phyloP scores from a whole-genome alignment of 2,113 vertebrate genomes.

The Istiophorus platypterus region DNA sequence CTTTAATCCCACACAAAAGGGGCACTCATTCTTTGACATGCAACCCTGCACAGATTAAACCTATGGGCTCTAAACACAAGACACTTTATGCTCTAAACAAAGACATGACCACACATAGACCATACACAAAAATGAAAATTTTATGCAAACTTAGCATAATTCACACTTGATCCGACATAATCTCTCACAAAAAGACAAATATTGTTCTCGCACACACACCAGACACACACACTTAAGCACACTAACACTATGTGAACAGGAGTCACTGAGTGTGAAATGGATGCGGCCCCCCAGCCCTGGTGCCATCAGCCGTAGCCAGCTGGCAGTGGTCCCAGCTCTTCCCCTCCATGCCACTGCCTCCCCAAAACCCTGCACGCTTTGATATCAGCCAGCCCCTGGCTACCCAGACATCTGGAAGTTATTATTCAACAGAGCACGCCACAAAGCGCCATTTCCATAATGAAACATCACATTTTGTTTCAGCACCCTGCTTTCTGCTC shows the following conservation, averaged over 20 bases:
- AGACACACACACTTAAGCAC: conserved; percentile 59
- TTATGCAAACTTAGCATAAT: conserved; percentile 57
- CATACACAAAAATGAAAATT: conserved; percentile 24
- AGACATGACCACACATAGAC: conserved; percentile 31
- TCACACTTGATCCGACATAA: conserved; percentile 64
- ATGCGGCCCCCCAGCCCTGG: conserved; percentile 73
- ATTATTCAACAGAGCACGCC: conserved; percentile 84
- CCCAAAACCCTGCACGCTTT: conserved; percentile 81
- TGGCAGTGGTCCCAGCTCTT: conserved; percentile 77
- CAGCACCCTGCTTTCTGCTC: conserved; percentile 49
- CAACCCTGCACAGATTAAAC: conserved; percentile 14
- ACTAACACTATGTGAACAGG: conserved; percentile 72
- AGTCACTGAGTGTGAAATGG: conserved; percentile 86
- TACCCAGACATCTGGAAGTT: conserved; percentile 87
- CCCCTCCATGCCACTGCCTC: conserved; percentile 69
- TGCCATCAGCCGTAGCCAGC: conserved; percentile 80
- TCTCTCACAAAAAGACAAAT: conserved; percentile 44
- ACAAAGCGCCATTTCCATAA: conserved; percentile 82
- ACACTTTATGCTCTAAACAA: conserved; percentile 23
- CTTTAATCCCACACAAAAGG: conserved; percentile 22
- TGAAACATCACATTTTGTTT: conserved; percentile 83
- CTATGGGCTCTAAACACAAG: conserved; percentile 19
- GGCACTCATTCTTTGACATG: conserved; percentile 11
- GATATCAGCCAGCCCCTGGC: conserved; percentile 83
- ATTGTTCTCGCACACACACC: conserved; percentile 50